Percentiles rank a stretch among this genome's conserved stretches.
Evolutionary conservation across 2,888 invertebrate genomes (phyloP).

Genomic region (Latrodectus elegans): DNA sequence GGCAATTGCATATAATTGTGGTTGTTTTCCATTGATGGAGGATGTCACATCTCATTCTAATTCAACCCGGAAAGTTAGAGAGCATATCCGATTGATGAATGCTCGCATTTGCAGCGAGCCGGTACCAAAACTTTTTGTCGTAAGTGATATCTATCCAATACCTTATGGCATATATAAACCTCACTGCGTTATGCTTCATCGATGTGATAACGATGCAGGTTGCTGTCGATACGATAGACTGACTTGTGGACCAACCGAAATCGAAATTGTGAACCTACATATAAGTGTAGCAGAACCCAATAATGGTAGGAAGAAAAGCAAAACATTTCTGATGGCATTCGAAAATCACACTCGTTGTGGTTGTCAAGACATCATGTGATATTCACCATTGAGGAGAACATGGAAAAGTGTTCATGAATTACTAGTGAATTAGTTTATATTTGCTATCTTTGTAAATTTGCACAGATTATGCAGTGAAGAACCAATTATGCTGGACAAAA

Average conservation of each 20-base stretch:
- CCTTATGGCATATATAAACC: conserved; percentile 38
- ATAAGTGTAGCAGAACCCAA: conserved; percentile 11
- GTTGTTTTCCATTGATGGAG: conserved; percentile 6
- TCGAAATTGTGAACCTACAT: conserved; percentile 33
- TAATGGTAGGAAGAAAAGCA: conserved; percentile 6
- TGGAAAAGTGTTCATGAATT: no score
- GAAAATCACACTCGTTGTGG: conserved; percentile 49
- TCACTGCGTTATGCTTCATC: conserved; percentile 41
- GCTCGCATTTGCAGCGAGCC: conserved; percentile 21
- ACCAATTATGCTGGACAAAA: no score
- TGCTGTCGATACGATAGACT: conserved; percentile 28
- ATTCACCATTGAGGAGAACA: no score
- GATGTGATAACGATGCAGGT: conserved; percentile 55
- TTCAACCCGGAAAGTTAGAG: conserved; percentile 18
- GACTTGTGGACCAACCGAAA: conserved; percentile 26
- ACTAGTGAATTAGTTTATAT: no score
- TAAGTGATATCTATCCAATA: conserved; percentile 25
- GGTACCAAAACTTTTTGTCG: conserved; percentile 41
- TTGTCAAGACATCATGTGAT: conserved; percentile 19
- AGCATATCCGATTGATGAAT: conserved; percentile 24
- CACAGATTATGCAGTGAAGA: no score
- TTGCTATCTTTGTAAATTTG: no score
- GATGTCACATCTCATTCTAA: conserved; percentile 27
- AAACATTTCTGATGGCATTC: conserved; percentile 39
- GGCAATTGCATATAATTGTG: background rate